Base-by-base conservation (phyloP, 2,888 invertebrate genomes). In the Melanchra persicariae region DNA sequence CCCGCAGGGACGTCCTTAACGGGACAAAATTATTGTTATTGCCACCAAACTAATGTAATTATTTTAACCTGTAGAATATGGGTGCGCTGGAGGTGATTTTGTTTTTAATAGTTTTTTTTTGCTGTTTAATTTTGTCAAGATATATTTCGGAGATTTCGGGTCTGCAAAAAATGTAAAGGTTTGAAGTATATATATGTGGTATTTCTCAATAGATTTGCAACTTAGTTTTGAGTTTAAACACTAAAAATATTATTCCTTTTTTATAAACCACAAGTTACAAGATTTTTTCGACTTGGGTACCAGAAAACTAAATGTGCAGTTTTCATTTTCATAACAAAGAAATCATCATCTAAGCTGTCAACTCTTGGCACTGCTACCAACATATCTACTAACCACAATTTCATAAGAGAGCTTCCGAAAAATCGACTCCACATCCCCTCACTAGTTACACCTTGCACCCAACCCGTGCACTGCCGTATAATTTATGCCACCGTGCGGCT, bases 41-140 rank as follows among this genome's bases (percentile, higher is more conserved):
- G 94, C 94, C 91, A 90, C 91, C 91, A 93, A 93, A 95, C 91
- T 94, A 93, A 94, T 93, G 94, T 95, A 94, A 95, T 95, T 95
- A 95, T 95, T 93, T 94, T 92, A 93, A 90, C 85, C 88, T 86
- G 74, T 63, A 40, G 89, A 87, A 90, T 86, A 89, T 59, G 77
- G 69, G 63, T 70, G 81, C 70, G n/a, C 68, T 89, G 86, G 91
- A 91, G 88, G 70, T 65, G 75, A 47, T 67, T 70, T 58, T 57
- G 37, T 51, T 74, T 54, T 62, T 47, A 55, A 54, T 68, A n/a
- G 37, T 47, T 37, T 45, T 43, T 45, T 80, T 78, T 74, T 65
- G 17, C n/a, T 54, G 45, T 22, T n/a, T 43, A n/a, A 55, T 7
- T 37, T 22, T 51, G 0, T 30, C 12, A 7, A 1, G 5, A 59